Percentiles rank a stretch among this genome's conserved stretches.
Conservation (phyloP, 2,888 invertebrate genomes). For the Acrocyrtus sp. region DNA sequence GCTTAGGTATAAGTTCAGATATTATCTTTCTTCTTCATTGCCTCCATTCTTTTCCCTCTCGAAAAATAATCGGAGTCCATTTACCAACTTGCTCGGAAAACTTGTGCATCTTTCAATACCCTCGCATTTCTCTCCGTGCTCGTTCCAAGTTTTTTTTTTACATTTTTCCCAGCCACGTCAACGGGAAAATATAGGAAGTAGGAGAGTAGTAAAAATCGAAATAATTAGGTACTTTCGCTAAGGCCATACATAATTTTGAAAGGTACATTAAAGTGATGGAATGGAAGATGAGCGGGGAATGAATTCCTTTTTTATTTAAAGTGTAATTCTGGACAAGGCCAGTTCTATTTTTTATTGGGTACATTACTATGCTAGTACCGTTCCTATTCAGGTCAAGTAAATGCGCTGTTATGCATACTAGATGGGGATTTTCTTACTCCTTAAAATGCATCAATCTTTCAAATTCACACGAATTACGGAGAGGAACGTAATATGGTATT, state of each 20-base stretch:
- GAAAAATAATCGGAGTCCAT: too few relatives aligned
- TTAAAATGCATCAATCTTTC: constrained; percentile 42
- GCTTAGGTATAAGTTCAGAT: too few relatives aligned
- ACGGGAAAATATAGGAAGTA: constrained; percentile 12
- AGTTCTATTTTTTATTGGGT: too few relatives aligned
- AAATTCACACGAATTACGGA: constrained; percentile 15
- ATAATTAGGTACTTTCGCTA: constrained; percentile 15
- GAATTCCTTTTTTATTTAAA: too few relatives aligned
- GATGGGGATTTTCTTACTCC: background rate
- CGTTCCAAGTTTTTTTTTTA: constrained; percentile 3
- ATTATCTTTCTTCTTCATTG: background rate
- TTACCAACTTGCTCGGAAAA: too few relatives aligned
- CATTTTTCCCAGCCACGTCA: too few relatives aligned
- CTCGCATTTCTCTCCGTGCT: background rate
- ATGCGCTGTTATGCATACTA: constrained; percentile 28
- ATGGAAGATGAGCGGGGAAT: constrained; percentile 18
- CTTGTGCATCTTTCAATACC: too few relatives aligned
- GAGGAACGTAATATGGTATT: too few relatives aligned
- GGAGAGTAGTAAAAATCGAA: constrained; percentile 9
- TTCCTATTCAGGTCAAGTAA: constrained; percentile 28
- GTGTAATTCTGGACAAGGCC: constrained; percentile 41
- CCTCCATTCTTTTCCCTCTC: background rate
- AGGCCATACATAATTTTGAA: constrained; percentile 19
- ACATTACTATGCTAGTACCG: too few relatives aligned
- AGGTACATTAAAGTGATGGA: constrained; percentile 26